Evolutionary conservation across 2,113 vertebrate species (phyloP).

Genomic region (Nesoenas mayeri): DNA sequence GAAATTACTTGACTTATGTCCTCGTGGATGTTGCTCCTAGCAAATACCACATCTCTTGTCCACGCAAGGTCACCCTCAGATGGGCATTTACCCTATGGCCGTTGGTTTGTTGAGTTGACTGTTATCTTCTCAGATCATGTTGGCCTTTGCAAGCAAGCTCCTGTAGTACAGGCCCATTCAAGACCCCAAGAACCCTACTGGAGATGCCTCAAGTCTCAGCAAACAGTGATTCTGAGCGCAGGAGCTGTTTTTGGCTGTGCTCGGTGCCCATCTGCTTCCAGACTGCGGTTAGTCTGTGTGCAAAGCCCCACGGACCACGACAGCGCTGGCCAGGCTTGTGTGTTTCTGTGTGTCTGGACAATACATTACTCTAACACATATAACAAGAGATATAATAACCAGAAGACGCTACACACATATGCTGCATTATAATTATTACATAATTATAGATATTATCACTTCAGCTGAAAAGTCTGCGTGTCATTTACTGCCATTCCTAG

Average conservation of each 20-base stretch:
- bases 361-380: rapidly evolving
- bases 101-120: not conserved
- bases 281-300: not conserved
- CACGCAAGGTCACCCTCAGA: not conserved
- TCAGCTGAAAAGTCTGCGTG: not conserved
- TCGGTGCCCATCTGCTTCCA: rapidly evolving
- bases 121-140: not conserved
- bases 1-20: not conserved
- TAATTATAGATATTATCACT: not conserved
- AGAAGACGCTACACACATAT: not conserved
- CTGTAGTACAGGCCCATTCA: rapidly evolving
- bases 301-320: not conserved
- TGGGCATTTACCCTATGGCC: too few relatives aligned
- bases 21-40: not conserved
- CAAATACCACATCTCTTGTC: rapidly evolving
- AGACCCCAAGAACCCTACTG: not conserved
- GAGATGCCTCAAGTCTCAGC: not conserved
- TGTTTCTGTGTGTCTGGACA: not conserved
- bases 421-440: not conserved
- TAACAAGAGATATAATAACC: not conserved
- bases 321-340: too few relatives aligned
- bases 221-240: not conserved
- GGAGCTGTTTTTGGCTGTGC: not conserved
- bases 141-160: not conserved
- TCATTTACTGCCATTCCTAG: not conserved